Conservation (phyloP, 2,888 invertebrate genomes). For the Rotaria sp. region DNA sequence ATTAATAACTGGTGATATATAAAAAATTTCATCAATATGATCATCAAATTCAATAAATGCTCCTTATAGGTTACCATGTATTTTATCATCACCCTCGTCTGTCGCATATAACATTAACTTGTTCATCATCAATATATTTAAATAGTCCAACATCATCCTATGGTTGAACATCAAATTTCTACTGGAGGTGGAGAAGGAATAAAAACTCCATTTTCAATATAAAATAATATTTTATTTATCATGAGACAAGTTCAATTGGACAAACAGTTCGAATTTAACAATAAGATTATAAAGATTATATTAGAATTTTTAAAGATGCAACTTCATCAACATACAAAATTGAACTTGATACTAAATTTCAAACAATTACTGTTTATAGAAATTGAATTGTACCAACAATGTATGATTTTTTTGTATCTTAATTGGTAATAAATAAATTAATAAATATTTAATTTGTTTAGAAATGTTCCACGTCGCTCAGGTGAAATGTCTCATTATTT, state of each 20-base stretch:
- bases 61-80: constrained; percentile 37
- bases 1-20: constrained; percentile 70
- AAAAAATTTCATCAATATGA: constrained; percentile 18
- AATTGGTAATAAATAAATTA: too few species aligned
- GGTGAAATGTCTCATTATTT: constrained; percentile 41
- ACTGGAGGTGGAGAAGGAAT: neutral
- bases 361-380: constrained; percentile 85
- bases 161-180: neutral
- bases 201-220: neutral
- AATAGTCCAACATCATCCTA: neutral
- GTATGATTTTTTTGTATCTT: neutral
- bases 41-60: neutral
- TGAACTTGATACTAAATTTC: constrained; percentile 89
- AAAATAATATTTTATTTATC: neutral
- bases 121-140: neutral
- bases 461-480: neutral
- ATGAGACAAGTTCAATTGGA: constrained; percentile 78
- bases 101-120: neutral
- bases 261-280: constrained; percentile 87
- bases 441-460: constrained; percentile 43
- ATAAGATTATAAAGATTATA: constrained; percentile 76
- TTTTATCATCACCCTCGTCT: constrained; percentile 25
- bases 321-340: constrained; percentile 88
- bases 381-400: constrained; percentile 17
- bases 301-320: constrained; percentile 51